Evolutionary conservation across 2,888 invertebrate genomes (phyloP), one percentile per base, ranked within the genome.

Genomic region (Laothoe populi): DNA sequence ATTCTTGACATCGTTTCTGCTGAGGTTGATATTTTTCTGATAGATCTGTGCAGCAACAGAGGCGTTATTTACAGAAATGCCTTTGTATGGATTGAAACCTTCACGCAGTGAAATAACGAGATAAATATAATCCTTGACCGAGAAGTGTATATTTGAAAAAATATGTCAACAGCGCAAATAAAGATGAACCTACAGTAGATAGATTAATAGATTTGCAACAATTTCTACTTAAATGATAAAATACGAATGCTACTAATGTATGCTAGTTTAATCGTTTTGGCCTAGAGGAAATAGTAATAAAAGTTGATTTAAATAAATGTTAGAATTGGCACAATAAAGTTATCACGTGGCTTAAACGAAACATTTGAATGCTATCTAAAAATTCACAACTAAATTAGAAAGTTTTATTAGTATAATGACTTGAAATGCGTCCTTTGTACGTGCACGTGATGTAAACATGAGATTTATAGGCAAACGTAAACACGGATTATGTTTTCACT

Each of bases 1-100:
- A 60, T 31, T 57, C 59, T 63, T 59, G 60, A 60, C 63, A 46
- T 63, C 45, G 49, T 59, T 58, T 60, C 38, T 57, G n/a, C 40
- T 24, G 44, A 44, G 42, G 40, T 35, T 48, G 23, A 16, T 16
- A 57, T 57, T 57, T 57, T 61, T 60, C 21, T 31, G 61, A 38
- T 57, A 45, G 31, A 61, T 44, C 35, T 31, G 57, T 57, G 24
- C 45, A 45, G 38, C 61, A 45, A 60, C 35, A 31, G 35, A 5
- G n/a, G 26, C 42, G 38, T 13, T 16, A 31, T 53, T 49, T 35
- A 57, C 21, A 49, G 44, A 10, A 44, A 35, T 60, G 60, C 38
- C 46, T 61, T 57, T 31, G 38, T 45, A 57, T 57, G 23, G 45
- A 38, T 10, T 31, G 31, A 61, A 57, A 23, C 44, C 45, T 59